Evolutionary conservation across 2,113 vertebrate genomes (phyloP).

Genomic region (Regulus satrapa): DNA sequence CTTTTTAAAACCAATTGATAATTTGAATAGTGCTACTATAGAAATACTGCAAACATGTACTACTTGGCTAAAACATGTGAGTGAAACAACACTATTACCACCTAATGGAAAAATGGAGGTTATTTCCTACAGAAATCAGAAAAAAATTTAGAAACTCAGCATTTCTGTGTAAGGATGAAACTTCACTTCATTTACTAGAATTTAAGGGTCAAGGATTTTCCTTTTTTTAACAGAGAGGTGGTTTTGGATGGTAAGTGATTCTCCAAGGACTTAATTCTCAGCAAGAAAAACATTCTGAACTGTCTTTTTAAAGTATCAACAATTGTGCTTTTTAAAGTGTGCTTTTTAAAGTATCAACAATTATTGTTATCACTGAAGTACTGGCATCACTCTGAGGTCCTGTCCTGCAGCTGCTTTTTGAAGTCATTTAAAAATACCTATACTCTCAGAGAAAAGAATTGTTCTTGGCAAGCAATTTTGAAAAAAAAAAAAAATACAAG

Average conservation of each 20-base stretch:
- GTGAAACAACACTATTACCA: background rate
- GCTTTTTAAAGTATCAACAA: background rate
- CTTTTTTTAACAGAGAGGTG: background rate
- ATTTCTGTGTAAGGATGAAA: background rate
- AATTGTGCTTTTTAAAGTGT: background rate
- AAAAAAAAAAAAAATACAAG: background rate
- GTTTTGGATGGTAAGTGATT: background rate
- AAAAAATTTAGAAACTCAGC: background rate
- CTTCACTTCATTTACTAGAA: background rate
- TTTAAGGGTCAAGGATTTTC: background rate
- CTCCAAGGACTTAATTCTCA: background rate
- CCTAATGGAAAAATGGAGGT: background rate
- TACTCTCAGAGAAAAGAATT: background rate
- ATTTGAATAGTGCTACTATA: background rate
- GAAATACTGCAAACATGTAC: background rate
- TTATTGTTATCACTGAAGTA: background rate
- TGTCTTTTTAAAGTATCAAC: background rate
- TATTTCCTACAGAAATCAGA: background rate
- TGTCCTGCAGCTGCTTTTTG: background rate
- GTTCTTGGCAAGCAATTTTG: background rate
- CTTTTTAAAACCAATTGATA: background rate
- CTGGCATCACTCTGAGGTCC: background rate
- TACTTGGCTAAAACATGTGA: background rate
- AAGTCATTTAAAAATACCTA: background rate
- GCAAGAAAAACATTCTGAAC: background rate